Evolutionary conservation across 2,113 vertebrate species (phyloP).

Genomic region (Rhinoptilus africanus): DNA sequence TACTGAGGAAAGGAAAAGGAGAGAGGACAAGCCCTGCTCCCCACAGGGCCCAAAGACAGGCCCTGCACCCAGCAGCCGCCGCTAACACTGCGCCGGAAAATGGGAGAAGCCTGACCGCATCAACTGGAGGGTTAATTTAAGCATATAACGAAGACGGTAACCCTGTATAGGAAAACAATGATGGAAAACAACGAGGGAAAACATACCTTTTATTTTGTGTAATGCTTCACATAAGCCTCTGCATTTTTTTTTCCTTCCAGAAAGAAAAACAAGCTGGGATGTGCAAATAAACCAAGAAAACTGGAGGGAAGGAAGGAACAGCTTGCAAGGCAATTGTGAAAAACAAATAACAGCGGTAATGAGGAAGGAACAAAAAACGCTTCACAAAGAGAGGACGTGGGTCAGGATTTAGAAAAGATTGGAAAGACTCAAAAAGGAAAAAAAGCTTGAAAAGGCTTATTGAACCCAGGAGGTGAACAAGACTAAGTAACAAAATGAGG

Average conservation of each 20-base stretch:
- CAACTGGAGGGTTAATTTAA: not conserved
- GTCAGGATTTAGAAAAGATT: not conserved
- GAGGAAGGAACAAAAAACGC: conserved; percentile 1
- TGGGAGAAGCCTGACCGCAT: not conserved
- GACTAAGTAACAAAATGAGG: not conserved
- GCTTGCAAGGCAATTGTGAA: not conserved
- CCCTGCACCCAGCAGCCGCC: not conserved
- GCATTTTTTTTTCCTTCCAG: not conserved
- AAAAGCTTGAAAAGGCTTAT: not conserved
- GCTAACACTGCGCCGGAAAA: not conserved
- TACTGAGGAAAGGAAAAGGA: not conserved
- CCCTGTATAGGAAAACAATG: not conserved
- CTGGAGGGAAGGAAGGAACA: conserved; percentile 9
- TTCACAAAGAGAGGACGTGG: not conserved
- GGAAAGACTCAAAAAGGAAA: not conserved
- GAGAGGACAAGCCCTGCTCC: fast-evolving
- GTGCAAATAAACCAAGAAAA: conserved; percentile 36
- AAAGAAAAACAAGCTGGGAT: not conserved
- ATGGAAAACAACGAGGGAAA: not conserved
- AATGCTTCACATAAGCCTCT: not conserved
- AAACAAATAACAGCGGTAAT: not conserved
- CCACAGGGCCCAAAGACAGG: fast-evolving
- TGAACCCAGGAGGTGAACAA: not conserved
- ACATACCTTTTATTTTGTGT: not conserved
- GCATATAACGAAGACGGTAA: not conserved